A percentile compares a stretch with the other conserved stretches of the same genome.
These are phyloP conservation scores for Cotesia typhae DNA, from an alignment of 1,140 invertebrate genomes.

Conservation along the genomic window DNA sequence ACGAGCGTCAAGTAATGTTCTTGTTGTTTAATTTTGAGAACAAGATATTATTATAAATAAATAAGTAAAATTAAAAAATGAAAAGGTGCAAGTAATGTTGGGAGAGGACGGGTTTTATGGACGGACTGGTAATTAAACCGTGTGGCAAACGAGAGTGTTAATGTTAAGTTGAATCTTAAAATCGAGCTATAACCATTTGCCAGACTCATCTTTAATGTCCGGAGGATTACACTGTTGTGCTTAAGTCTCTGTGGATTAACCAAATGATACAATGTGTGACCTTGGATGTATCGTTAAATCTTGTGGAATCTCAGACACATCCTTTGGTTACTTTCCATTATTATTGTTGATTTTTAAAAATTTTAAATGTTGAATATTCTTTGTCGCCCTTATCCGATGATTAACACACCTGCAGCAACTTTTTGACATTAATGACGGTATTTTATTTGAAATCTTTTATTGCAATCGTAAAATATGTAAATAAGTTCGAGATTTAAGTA, in stretches of 20 bases:
- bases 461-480: no score
- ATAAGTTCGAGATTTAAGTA: no score
- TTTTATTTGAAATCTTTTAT: slow-evolving; percentile 7
- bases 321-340: background rate
- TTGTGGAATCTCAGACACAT: slow-evolving; percentile 1
- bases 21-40: no score
- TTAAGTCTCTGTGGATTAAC: slow-evolving; percentile 17
- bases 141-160: slow-evolving; percentile 9
- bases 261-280: slow-evolving; percentile 16
- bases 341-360: background rate
- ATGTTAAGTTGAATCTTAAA: background rate
- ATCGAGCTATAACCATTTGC: no score
- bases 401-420: slow-evolving; percentile 1
- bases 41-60: background rate
- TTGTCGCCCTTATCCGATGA: slow-evolving; percentile 19
- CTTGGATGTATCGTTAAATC: slow-evolving; percentile 11
- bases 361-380: slow-evolving; percentile 9
- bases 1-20: no score
- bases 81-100: background rate
- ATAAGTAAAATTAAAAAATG: background rate
- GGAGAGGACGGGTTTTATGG: slow-evolving; percentile 8
- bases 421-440: background rate
- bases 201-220: background rate
- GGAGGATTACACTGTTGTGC: background rate
- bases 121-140: slow-evolving; percentile 6